Percentiles rank a stretch among this genome's conserved stretches.
phyloP scores from a whole-genome alignment of 2,888 invertebrate genomes.

The Epiblema foenella region DNA sequence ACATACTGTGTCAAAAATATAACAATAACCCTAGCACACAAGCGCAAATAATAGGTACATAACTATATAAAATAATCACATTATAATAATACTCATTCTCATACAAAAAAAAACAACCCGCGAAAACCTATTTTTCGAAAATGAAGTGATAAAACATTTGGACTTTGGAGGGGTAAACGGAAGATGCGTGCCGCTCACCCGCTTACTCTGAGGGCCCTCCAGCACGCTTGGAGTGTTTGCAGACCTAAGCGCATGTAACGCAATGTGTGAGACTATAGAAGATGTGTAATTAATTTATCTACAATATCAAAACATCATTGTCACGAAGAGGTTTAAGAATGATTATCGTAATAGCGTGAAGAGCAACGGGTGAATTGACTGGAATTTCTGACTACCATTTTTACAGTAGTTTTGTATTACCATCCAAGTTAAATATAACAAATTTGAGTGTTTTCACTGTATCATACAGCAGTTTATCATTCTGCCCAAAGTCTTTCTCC shows the following conservation, averaged over 20 bases:
- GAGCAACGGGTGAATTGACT: no score
- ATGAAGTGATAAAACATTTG: conserved; percentile 63
- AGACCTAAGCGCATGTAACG: conserved; percentile 7
- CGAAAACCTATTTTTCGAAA: conserved; percentile 47
- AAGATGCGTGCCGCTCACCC: conserved; percentile 56
- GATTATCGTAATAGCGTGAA: no score
- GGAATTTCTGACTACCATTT: no score
- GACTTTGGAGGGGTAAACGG: conserved; percentile 55
- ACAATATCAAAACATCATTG: not conserved
- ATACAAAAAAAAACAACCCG: conserved; percentile 18
- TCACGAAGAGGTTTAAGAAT: no score
- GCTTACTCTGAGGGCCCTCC: conserved; percentile 60
- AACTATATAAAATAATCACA: not conserved
- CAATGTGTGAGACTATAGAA: not conserved
- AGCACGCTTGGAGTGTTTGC: conserved; percentile 59
- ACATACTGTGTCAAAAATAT: no score
- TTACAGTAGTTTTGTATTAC: no score
- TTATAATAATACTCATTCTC: not conserved
- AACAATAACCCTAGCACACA: not conserved
- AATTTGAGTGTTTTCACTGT: no score
- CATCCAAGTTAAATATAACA: no score
- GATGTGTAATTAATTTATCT: not conserved
- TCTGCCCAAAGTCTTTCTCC: no score
- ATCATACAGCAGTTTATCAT: no score
- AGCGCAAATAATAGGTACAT: not conserved